Percentiles rank a stretch among this genome's conserved stretches.
Evolutionary conservation across 2,797 vertebrate genomes (phyloP).

Genomic region (Phalanger gymnotis): DNA sequence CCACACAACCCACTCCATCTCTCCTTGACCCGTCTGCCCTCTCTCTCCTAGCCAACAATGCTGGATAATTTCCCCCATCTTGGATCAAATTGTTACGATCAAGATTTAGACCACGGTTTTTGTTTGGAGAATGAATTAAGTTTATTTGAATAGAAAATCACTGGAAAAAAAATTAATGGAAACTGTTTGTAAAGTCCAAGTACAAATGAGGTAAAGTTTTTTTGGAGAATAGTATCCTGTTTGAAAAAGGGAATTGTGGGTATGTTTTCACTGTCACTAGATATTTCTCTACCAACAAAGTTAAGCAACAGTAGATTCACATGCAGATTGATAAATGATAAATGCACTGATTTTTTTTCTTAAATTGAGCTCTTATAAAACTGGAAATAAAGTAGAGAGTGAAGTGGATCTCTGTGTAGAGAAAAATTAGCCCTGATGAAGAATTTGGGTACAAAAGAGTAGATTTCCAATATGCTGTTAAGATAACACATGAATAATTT

Average conservation of each 20-base stretch:
- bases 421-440: constrained; percentile 45
- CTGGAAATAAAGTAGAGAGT: constrained; percentile 29
- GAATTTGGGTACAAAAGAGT: constrained; percentile 24
- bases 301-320: constrained; percentile 43
- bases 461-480: constrained; percentile 51
- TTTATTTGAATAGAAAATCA: constrained; percentile 66
- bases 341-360: constrained; percentile 36
- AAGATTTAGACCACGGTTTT: constrained; percentile 43
- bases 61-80: constrained; percentile 22
- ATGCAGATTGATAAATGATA: constrained; percentile 60
- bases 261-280: constrained; percentile 55
- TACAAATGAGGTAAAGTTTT: constrained; percentile 64
- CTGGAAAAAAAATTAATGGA: constrained; percentile 56
- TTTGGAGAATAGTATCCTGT: constrained; percentile 51
- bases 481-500: constrained; percentile 24
- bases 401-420: constrained; percentile 22
- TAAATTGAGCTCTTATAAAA: constrained; percentile 29
- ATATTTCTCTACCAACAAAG: constrained; percentile 45
- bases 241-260: constrained; percentile 46
- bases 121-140: constrained; percentile 57
- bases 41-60: constrained; percentile 48
- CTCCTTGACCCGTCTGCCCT: constrained; percentile 27
- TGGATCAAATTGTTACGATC: constrained; percentile 39
- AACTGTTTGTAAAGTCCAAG: constrained; percentile 67
- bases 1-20: constrained; percentile 23